phyloP scores from a whole-genome alignment of 2,113 vertebrate genomes.

The Brienomyrus brachyistius region DNA sequence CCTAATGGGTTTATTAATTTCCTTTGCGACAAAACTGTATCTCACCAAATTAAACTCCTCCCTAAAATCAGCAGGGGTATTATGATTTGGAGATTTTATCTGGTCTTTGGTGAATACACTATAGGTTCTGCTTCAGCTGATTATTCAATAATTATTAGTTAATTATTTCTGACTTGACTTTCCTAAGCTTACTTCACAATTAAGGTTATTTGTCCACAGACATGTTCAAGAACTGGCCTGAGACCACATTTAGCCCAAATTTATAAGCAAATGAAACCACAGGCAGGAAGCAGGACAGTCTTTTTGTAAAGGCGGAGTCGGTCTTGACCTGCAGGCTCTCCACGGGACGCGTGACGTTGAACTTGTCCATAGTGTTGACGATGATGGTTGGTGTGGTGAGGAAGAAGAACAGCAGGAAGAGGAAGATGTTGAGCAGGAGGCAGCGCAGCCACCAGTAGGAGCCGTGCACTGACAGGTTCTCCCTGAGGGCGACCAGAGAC shows the following conservation, averaged over 20 bases:
- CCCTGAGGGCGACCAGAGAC: conserved; percentile 58
- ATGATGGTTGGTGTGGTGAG: conserved; percentile 95
- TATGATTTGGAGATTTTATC: neutral
- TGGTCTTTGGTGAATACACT: neutral
- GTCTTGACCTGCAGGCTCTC: conserved; percentile 78
- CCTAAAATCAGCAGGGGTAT: neutral
- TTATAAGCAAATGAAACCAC: neutral
- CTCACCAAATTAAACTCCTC: neutral
- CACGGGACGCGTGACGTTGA: conserved; percentile 88
- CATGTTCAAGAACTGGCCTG: neutral
- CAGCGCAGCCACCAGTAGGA: conserved; percentile 87
- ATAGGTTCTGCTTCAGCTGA: neutral
- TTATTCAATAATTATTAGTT: neutral
- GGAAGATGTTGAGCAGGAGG: conserved; percentile 79
- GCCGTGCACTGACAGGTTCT: conserved; percentile 83
- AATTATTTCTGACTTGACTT: neutral
- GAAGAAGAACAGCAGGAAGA: conserved; percentile 94
- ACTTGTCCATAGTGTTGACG: conserved; percentile 96
- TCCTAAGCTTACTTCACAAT: neutral
- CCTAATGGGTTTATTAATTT: neutral
- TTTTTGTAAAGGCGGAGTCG: conserved; percentile 5
- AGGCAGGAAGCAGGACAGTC: neutral
- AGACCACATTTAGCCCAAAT: neutral
- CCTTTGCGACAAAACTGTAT: neutral
- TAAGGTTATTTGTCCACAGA: neutral